Conservation (phyloP, 2,888 invertebrate species). For the Drosophila ezoana region DNA sequence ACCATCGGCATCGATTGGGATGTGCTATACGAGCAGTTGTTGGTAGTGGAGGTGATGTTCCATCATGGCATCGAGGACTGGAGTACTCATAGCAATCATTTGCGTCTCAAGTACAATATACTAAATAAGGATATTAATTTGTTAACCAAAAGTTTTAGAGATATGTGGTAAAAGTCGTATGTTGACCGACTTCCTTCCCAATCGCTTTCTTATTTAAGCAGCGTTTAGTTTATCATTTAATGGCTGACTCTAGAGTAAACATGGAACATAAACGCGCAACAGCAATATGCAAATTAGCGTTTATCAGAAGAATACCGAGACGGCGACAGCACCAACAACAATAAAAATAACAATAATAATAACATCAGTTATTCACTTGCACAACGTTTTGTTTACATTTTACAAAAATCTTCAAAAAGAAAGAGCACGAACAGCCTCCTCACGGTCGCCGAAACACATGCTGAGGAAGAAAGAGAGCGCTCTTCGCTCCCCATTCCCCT, state of each 20-base stretch:
- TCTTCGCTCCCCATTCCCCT: constrained; percentile 12
- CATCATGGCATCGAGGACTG: constrained; percentile 78
- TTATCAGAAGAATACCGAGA: constrained; percentile 53
- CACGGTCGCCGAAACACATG: constrained; percentile 24
- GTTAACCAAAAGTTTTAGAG: constrained; percentile 61
- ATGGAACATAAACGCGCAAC: constrained; percentile 19
- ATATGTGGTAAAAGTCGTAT: constrained; percentile 66
- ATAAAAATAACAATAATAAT: constrained; percentile 42
- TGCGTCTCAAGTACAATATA: constrained; percentile 59
- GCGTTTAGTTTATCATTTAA: constrained; percentile 18
- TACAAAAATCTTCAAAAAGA: constrained; percentile 59
- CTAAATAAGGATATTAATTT: constrained; percentile 73
- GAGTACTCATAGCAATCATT: constrained; percentile 59
- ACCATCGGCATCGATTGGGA: constrained; percentile 77
- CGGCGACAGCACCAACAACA: constrained; percentile 23
- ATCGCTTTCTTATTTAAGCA: constrained; percentile 17
- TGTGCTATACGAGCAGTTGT: constrained; percentile 80
- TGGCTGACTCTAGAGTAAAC: constrained; percentile 20
- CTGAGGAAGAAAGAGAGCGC: constrained; percentile 9
- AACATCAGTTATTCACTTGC: constrained; percentile 20
- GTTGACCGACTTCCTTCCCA: constrained; percentile 6
- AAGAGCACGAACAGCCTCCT: constrained; percentile 38
- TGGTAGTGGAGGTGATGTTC: constrained; percentile 82
- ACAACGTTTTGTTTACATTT: constrained; percentile 67
- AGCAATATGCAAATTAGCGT: constrained; percentile 63